Percentiles rank a stretch among this genome's conserved stretches.
Conservation (phyloP, 2,113 vertebrate species). For the Chlamydotis undulata region DNA sequence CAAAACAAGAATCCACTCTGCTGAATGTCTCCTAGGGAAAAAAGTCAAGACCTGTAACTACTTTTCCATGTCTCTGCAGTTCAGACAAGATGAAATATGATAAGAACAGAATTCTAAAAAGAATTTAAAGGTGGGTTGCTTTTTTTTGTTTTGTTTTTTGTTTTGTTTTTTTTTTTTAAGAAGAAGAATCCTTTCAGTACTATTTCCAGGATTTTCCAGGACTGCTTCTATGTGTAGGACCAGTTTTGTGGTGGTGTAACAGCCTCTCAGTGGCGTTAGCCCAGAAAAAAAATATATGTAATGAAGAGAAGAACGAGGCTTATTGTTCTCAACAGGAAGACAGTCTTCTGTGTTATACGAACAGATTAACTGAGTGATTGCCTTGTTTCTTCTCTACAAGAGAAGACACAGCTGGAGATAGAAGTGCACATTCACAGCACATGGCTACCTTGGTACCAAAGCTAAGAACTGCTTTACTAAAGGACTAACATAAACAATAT, state of each 20-base stretch:
- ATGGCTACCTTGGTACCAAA: background rate
- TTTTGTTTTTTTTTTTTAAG: background rate
- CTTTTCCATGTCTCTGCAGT: constrained; percentile 4
- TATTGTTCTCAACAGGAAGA: constrained; percentile 2
- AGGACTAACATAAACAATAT: background rate
- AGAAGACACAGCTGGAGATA: background rate
- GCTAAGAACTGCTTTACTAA: background rate
- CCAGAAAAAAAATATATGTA: background rate
- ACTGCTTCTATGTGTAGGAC: background rate
- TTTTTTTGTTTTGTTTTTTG: too few species aligned
- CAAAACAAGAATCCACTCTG: background rate
- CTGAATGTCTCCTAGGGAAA: background rate
- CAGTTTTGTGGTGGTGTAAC: background rate
- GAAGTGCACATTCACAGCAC: background rate
- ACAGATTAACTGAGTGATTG: background rate
- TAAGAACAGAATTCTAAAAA: background rate
- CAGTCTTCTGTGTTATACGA: background rate
- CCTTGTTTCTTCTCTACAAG: background rate
- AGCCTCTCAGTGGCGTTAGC: background rate
- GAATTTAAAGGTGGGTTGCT: background rate
- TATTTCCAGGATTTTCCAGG: background rate
- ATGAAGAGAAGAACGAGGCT: background rate
- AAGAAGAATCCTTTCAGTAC: background rate
- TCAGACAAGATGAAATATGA: constrained; percentile 12
- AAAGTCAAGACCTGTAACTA: background rate